Base-by-base conservation (phyloP, 2,888 invertebrate genomes). In the Rhamnusium bicolor region DNA sequence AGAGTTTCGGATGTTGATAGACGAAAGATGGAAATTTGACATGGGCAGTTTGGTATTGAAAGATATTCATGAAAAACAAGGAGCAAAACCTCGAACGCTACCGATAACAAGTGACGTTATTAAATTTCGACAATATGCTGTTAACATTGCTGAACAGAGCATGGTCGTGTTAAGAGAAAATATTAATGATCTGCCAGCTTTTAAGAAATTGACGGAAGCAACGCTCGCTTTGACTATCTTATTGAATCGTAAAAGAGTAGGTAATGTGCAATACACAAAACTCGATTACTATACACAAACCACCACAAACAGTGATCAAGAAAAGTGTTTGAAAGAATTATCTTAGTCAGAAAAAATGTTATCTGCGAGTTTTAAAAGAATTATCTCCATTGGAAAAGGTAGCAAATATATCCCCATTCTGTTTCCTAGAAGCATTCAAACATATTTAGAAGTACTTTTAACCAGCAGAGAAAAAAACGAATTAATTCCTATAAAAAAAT, bases 231-330 rank as follows among this genome's bases (percentile, higher is more conserved):
- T 81, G 12, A 80, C 81, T 24, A 79, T 82, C 68, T 54, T 77
- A 27, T 69, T 82, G 7, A 82, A 82, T 69, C 47, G 82, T 47
- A 82, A 81, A 66, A 74, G 80, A 69, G 71, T 81, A 16, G 82
- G 80, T 7, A 81, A 82, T 69, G 78, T 81, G 14, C 82, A 82
- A 58, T 81, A 81, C 53, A 69, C 69, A 10, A 82, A 82, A 75
- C 8, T 74, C 16, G 79, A 79, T 58, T 68, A 75, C 1, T 78
- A 79, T 63, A 54, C 27, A 47, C 18, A 21, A 27, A 63, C 53
- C 7, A 40, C 49, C 14, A 69, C 21, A 7, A 68, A 24, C 16
- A 77, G 7, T 12, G 71, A 67, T 49, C 69, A 74, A 66, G 75
- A 75, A 78, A 80, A 80, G 21, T 81, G 75, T 61, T 47, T 75